A percentile compares a stretch with the other conserved stretches of the same genome.
phyloP scores from a whole-genome alignment of 2,888 invertebrate species.

The Andricus quercusramuli region DNA sequence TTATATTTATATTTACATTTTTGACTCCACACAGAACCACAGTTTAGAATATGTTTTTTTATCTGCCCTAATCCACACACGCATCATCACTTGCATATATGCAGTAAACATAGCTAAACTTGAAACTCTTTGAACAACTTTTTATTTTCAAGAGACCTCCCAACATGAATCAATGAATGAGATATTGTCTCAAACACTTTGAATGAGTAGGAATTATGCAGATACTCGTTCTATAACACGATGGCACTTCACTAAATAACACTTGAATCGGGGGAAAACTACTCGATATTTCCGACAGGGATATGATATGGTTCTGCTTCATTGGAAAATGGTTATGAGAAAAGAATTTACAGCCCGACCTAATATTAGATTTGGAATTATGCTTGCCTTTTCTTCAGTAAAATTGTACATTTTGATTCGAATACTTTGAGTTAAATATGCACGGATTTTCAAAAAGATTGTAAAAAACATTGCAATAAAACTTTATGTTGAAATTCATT shows the following conservation, averaged over 20 bases:
- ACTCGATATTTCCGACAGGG: constrained; percentile 17
- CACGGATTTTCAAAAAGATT: too few relatives aligned
- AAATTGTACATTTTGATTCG: too few relatives aligned
- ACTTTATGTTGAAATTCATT: too few relatives aligned
- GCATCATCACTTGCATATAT: neutral
- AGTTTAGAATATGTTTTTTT: too few relatives aligned
- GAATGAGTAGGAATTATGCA: neutral
- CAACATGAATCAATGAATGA: neutral
- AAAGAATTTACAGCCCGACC: constrained; percentile 16
- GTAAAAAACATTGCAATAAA: too few relatives aligned
- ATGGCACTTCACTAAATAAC: constrained; percentile 22
- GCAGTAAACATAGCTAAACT: neutral
- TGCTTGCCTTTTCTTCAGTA: neutral
- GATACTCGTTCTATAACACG: neutral
- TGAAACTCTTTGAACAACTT: neutral
- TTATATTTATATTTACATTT: too few relatives aligned
- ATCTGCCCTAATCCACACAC: neutral
- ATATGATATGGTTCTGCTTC: constrained; percentile 5
- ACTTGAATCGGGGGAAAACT: constrained; percentile 18
- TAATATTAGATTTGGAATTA: constrained; percentile 1
- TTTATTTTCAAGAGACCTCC: neutral
- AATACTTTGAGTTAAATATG: too few relatives aligned
- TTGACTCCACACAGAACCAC: too few relatives aligned
- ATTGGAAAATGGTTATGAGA: constrained; percentile 8
- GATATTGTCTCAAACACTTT: neutral